Evolutionary conservation across 2,888 invertebrate genomes (phyloP), one percentile per base, ranked within the genome.

Genomic region (Meteorus cinctellus): DNA sequence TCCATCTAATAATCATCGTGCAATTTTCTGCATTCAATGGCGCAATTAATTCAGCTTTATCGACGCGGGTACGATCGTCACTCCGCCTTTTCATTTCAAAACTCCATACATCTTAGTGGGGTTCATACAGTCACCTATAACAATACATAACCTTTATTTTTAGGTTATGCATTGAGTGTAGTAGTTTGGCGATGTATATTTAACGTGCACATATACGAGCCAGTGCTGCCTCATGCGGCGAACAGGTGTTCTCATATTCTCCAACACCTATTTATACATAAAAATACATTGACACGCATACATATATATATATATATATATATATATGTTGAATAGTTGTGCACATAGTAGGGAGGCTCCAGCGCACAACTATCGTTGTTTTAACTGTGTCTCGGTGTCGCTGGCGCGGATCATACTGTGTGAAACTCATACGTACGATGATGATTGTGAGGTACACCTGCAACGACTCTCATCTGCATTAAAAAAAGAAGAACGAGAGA

Each of bases 171-270:
- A 41, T 41, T 41, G 8, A 41, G 41, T 41, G 41, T 41, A 12
- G 8, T 41, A 41, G 8, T 41, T 12, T 41, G 2, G 12, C 41
- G 8, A 41, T 10, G 12, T 41, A 41, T 41, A 41, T 41, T 41
- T 12, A 41, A 41, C 34, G 41, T 41, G 2, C 41, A 41, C 6
- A 12, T 41, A 41, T 41, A 8, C 4, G 8, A 4, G 41, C 73
- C 77, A 77, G 79, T 79, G 82, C 77, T 79, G 80, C 79, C 77
- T 77, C 80, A 76, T 60, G 79, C 79, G 79, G 80, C 82, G 81
- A 84, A 84, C 85, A 84, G 85, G 83, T 84, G 84, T 81, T 80
- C 76, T 74, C 76, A 76, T 77, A 55, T 55, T 24, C 77, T 73
- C 78, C 76, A 66, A 66, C 48, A 16, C n/a, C 48, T 48, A 48